Base-by-base conservation (phyloP, 2,888 invertebrate species). In the Lasioglossum lativentre region DNA sequence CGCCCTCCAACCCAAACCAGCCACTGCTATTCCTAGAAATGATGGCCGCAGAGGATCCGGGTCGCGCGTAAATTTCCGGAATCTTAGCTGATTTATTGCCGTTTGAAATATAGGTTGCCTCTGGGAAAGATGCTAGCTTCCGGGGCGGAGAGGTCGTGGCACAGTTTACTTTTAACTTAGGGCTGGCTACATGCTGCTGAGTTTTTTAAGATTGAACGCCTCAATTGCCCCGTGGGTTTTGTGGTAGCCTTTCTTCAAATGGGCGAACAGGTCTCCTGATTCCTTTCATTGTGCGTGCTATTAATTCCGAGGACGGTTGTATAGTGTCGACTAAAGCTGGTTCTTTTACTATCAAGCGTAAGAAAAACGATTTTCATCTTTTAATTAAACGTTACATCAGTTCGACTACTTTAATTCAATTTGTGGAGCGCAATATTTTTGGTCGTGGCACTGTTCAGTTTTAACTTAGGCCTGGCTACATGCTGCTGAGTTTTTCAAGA, bases 61-160 rank as follows among this genome's bases (percentile, higher is more conserved):
- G 93, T 93, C 93, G 93, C 93, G 92, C 93, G 93, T 93, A 93
- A 93, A 93, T 93, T 93, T 93, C 92, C 92, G 90, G 92, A 93
- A 92, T 93, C 93, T 92, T 92, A 91, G 91, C 91, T 93, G 93
- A 93, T 93, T 94, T 93, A 93, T 94, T 87, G 91, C 89, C 83
- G 75, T 82, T 78, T 89, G 89, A 92, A 91, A 93, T 93, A 93
- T 93, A 92, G 93, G 89, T 92, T 91, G 91, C 90, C 87, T 86
- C 87, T 85, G 86, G 91, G 90, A 90, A 92, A 88, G 92, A 92
- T 91, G 90, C 90, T 88, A 89, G 90, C 86, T 89, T 82, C 85
- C 80, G 73, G 75, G 75, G 74, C 86, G 80, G 82, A 82, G 77
- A 85, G 89, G 86, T 88, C 83, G 89, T 91, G 86, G 86, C 91